phyloP scores from a whole-genome alignment of 2,888 invertebrate species.

The Pseudeuparius sepicola region DNA sequence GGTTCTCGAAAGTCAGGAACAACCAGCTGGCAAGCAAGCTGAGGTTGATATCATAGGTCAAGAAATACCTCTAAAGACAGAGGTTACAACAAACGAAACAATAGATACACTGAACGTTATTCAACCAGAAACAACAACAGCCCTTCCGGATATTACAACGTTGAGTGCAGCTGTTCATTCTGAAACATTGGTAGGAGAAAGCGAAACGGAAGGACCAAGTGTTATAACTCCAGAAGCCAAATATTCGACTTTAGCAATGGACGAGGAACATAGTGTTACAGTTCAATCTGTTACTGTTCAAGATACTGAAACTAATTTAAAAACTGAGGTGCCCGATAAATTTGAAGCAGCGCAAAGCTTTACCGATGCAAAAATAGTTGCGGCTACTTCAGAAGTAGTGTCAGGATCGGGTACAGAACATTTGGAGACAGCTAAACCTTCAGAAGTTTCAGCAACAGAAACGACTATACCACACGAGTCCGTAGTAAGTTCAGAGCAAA shows the following conservation, averaged over 20 bases:
- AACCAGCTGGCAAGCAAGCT: constrained; percentile 35
- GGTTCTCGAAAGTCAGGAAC: constrained; percentile 31
- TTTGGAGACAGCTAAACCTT: constrained; percentile 18
- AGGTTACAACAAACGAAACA: constrained; percentile 38
- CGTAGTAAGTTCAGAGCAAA: constrained; percentile 34
- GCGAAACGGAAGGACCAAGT: constrained; percentile 33
- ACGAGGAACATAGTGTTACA: constrained; percentile 38
- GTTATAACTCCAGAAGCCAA: constrained; percentile 34
- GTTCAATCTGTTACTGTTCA: constrained; percentile 41
- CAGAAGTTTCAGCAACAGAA: constrained; percentile 22
- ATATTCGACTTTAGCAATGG: constrained; percentile 36
- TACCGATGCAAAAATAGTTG: constrained; percentile 35
- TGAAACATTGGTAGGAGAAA: constrained; percentile 40
- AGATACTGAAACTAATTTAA: constrained; percentile 40
- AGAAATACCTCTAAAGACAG: constrained; percentile 42
- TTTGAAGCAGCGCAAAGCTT: constrained; percentile 20
- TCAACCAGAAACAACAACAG: constrained; percentile 31
- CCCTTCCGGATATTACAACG: constrained; percentile 33
- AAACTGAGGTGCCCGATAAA: constrained; percentile 23
- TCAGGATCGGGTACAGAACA: constrained; percentile 20
- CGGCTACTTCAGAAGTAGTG: constrained; percentile 24
- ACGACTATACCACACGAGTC: constrained; percentile 33
- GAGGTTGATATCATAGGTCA: constrained; percentile 35
- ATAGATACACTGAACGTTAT: constrained; percentile 34
- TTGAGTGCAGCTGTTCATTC: constrained; percentile 38